Conservation (phyloP, 2,888 invertebrate species). For the Cosmopolites sordidus region DNA sequence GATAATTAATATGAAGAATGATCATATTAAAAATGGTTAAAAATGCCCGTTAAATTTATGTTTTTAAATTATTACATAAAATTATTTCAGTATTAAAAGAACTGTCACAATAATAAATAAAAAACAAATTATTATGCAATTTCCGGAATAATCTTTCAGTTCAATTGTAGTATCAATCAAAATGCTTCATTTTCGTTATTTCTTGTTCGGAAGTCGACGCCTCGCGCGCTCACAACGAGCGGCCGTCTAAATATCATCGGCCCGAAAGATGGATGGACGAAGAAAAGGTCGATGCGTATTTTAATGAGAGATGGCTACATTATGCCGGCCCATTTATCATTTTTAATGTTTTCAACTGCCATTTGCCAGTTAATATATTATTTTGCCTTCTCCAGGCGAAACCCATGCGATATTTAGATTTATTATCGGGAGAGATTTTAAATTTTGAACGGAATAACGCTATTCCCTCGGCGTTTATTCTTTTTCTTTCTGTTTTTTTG, state of each 20-base stretch:
- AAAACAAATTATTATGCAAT: too few species aligned
- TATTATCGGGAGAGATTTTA: slow-evolving; percentile 2
- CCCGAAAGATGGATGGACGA: slow-evolving; percentile 2
- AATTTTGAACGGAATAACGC: neutral
- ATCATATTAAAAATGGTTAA: too few species aligned
- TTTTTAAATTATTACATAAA: too few species aligned
- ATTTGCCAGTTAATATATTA: slow-evolving; percentile 27
- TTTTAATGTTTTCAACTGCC: slow-evolving; percentile 27
- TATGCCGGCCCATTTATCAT: slow-evolving; percentile 24
- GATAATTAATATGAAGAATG: too few species aligned
- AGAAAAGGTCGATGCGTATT: slow-evolving; percentile 23
- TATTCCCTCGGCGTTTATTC: neutral
- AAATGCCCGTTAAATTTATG: too few species aligned
- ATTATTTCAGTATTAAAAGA: too few species aligned
- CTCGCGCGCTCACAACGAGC: neutral
- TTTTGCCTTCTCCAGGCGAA: slow-evolving; percentile 12
- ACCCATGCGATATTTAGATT: slow-evolving; percentile 5
- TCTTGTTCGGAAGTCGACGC: too few species aligned
- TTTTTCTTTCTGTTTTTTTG: neutral
- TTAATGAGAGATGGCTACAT: slow-evolving; percentile 25
- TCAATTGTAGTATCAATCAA: too few species aligned
- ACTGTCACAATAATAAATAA: too few species aligned
- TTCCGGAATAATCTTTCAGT: too few species aligned
- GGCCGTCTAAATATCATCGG: slow-evolving; percentile 1
- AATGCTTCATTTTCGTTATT: too few species aligned